Conservation (phyloP, 2,797 vertebrate species). For the Artibeus lituratus region DNA sequence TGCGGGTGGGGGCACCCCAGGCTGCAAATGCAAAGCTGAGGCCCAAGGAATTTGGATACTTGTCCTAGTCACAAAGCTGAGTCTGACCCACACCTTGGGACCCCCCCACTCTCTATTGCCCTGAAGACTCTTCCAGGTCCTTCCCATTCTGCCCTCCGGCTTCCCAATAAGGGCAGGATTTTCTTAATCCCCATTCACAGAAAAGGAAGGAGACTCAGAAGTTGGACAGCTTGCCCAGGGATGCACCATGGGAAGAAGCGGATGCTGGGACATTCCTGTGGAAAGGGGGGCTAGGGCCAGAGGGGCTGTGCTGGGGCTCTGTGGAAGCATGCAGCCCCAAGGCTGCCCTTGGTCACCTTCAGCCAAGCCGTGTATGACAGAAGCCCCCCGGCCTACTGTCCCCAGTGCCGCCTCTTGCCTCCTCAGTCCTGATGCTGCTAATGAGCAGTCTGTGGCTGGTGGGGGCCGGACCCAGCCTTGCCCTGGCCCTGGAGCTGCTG, state of each 20-base stretch:
- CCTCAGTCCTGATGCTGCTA: constrained; percentile 66
- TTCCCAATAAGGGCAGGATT: background rate
- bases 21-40: constrained; percentile 45
- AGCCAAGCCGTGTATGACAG: constrained; percentile 6
- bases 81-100: background rate
- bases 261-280: background rate
- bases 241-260: background rate
- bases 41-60: background rate
- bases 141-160: background rate
- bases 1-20: no score
- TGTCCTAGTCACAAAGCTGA: constrained; percentile 22
- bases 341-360: background rate
- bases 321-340: background rate
- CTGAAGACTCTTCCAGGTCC: background rate
- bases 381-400: background rate
- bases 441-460: constrained; percentile 64
- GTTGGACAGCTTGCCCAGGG: background rate
- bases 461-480: constrained; percentile 54
- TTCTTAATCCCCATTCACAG: background rate
- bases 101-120: background rate
- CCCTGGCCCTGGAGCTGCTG: constrained; percentile 60
- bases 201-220: background rate
- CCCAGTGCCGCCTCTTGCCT: constrained; percentile 55
- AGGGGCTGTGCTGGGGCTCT: background rate
- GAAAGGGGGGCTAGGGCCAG: background rate